Percentiles rank a stretch among this genome's conserved stretches.
Evolutionary conservation across 2,113 vertebrate genomes (phyloP).

Genomic region (Equus przewalskii): DNA sequence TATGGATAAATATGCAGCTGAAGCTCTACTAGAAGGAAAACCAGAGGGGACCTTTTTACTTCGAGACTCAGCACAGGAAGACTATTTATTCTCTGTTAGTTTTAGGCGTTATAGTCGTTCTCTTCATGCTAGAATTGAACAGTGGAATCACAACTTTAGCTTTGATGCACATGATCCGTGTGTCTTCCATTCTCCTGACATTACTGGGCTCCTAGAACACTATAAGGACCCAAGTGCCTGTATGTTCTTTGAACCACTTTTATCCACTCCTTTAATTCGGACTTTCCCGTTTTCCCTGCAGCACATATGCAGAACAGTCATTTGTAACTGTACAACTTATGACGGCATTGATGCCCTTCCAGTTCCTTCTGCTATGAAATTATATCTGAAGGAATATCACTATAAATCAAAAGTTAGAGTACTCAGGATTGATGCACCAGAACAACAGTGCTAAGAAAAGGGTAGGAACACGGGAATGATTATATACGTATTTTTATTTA

Average conservation of each 20-base stretch:
- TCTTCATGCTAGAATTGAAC: constrained; percentile 97
- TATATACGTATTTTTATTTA: constrained; percentile 67
- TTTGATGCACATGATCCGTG: constrained; percentile 98
- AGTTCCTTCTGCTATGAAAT: constrained; percentile 93
- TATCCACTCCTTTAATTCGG: constrained; percentile 94
- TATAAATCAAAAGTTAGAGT: constrained; percentile 93
- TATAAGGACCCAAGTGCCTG: constrained; percentile 97
- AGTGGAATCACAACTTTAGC: constrained; percentile 97
- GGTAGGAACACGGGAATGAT: constrained; percentile 60
- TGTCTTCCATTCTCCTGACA: constrained; percentile 96
- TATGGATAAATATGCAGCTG: constrained; percentile 96
- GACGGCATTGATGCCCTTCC: constrained; percentile 93
- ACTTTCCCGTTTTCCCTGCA: constrained; percentile 97
- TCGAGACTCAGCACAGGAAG: constrained; percentile 97
- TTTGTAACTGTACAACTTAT: constrained; percentile 96
- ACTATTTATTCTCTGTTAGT: constrained; percentile 98
- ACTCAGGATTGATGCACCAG: constrained; percentile 89
- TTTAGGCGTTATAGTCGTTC: constrained; percentile 98
- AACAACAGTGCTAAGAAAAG: constrained; percentile 85
- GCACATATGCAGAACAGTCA: constrained; percentile 95
- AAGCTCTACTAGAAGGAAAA: constrained; percentile 96
- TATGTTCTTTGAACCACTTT: constrained; percentile 98
- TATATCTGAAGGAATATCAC: constrained; percentile 97
- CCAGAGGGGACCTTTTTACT: constrained; percentile 98
- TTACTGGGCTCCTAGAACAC: constrained; percentile 96